Conservation (phyloP, 1,140 invertebrate species). For the Dufourea novaeangliae region DNA sequence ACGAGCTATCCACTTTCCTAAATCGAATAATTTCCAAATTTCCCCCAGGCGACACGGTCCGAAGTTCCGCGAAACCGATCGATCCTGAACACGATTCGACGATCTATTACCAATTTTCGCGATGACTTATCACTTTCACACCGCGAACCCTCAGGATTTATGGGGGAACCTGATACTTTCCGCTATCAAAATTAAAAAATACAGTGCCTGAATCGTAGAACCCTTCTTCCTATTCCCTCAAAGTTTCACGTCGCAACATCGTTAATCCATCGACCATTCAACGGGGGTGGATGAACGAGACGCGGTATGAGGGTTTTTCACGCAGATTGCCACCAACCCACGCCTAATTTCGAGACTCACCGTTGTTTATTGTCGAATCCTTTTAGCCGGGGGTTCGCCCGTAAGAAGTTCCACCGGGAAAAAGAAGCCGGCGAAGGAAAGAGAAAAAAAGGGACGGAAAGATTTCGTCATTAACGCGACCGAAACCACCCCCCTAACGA, state of each 20-base stretch:
- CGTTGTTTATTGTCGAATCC: constrained; percentile 81
- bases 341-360: constrained; percentile 76
- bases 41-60: too few relatives aligned
- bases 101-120: background rate
- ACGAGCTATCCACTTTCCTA: background rate
- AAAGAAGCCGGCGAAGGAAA: constrained; percentile 32
- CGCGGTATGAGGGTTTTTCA: constrained; percentile 65
- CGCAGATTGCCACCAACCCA: constrained; percentile 65
- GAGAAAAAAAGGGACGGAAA: constrained; percentile 4
- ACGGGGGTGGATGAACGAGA: constrained; percentile 37
- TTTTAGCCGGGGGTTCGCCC: constrained; percentile 75
- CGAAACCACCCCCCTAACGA: constrained; percentile 13
- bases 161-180: too few relatives aligned
- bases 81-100: background rate
- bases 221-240: constrained; percentile 28
- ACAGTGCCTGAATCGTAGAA: constrained; percentile 55
- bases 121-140: background rate
- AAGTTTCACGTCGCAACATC: constrained; percentile 63
- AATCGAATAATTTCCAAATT: background rate
- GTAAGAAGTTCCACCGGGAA: constrained; percentile 38
- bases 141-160: background rate
- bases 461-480: constrained; percentile 42
- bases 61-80: background rate
- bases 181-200: constrained; percentile 75
- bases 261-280: constrained; percentile 73